Evolutionary conservation across 2,797 vertebrate genomes (phyloP), one percentile per base, ranked within the genome.

Genomic region (Protonibea diacanthus): DNA sequence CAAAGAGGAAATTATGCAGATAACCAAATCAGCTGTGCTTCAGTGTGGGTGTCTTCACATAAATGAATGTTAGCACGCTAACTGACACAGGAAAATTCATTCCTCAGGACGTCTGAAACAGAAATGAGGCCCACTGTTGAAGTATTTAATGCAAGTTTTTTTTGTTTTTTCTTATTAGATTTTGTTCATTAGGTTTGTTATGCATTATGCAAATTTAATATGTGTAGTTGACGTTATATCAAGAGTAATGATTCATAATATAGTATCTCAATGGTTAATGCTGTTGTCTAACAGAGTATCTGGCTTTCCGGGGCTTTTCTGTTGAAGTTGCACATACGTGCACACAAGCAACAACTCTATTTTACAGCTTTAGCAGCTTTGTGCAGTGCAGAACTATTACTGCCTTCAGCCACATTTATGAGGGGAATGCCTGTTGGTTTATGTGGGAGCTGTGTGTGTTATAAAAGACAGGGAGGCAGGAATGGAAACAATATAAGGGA

Each of bases 311-410:
- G 56, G 27, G n/a, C 2, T 25, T 65, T 27, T 53, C 40, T 58
- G 7, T 56, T 18, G 3, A 15, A 73, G 61, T 13, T 57, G 60
- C 47, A 25, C 64, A 58, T 15, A 57, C 13, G 73, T 5, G 49
- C 62, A 71, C 49, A 63, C 25, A 59, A 21, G 68, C n/a, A 70
- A 45, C 15, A 4, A 71, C 33, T 42, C 49, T 68, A 21, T 27
- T 71, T 27, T 21, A 40, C 62, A 73, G 76, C 59, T 75, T 69
- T 58, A 64, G 79, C 55, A 66, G 66, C 79, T 88, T 76, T 71
- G 59, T 64, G 74, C 76, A 48, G 65, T 71, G 33, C n/a, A 47
- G 20, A 38, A 14, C 62, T 69, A 29, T 82, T 53, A 80, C 52
- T 60, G 58, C 66, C 4, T 66, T 64, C 23, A 29, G 55, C 40